Conservation (phyloP, 2,113 vertebrate species). For the Zapus hudsonius region DNA sequence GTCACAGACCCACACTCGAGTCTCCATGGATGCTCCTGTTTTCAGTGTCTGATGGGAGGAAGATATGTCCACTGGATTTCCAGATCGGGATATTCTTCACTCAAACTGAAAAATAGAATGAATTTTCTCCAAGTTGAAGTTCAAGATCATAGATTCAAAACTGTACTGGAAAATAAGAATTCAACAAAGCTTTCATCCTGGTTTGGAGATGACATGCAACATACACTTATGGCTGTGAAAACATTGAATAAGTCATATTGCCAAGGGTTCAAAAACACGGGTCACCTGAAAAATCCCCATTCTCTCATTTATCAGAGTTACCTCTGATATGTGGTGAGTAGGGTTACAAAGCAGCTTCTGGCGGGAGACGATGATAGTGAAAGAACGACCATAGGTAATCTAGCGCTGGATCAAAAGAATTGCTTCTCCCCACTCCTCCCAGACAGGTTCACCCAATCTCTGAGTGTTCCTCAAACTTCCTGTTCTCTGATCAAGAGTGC, state of each 20-base stretch:
- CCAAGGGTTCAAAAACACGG: constrained; percentile 24
- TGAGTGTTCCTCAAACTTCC: not conserved
- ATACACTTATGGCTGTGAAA: constrained; percentile 26
- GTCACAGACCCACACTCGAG: not conserved
- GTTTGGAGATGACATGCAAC: not conserved
- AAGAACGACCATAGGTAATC: not conserved
- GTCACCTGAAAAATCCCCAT: constrained; percentile 31
- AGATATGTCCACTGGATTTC: constrained; percentile 36
- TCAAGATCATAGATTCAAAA: not conserved
- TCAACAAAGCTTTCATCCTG: constrained; percentile 35
- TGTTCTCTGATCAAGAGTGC: not conserved
- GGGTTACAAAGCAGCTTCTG: constrained; percentile 33
- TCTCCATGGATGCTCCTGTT: not conserved
- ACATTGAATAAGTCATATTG: not conserved
- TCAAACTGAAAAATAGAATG: constrained; percentile 29
- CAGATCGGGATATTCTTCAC: not conserved
- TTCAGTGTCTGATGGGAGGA: not conserved
- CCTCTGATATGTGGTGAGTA: constrained; percentile 21
- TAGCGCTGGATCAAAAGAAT: not conserved
- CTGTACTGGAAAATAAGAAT: constrained; percentile 32
- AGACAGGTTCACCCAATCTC: not conserved
- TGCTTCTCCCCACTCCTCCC: not conserved
- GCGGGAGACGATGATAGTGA: not conserved
- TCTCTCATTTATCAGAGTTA: constrained; percentile 12
- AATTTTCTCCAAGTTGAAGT: constrained; percentile 28